Evolutionary conservation across 1,140 invertebrate species (phyloP).

Genomic region (Anthonomus grandis): DNA sequence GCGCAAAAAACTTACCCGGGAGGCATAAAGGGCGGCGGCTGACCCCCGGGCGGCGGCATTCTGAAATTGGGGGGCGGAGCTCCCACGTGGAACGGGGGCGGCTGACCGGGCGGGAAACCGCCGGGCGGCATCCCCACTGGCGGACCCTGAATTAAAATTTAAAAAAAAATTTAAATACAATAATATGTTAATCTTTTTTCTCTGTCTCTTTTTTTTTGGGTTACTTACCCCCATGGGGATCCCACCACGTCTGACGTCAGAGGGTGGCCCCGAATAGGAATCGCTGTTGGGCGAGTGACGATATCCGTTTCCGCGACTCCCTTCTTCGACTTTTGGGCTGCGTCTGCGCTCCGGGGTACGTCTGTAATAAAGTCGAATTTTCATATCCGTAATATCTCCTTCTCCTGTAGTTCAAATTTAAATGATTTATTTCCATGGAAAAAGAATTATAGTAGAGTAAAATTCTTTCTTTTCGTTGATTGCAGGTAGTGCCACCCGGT

Average conservation of each 20-base stretch:
- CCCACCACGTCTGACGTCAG: not conserved
- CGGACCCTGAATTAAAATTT: constrained; percentile 11
- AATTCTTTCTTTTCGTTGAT: too few species aligned
- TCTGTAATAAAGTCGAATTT: too few species aligned
- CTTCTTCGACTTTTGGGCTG: too few species aligned
- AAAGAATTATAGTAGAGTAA: too few species aligned
- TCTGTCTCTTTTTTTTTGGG: too few species aligned
- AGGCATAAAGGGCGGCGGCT: constrained; percentile 35
- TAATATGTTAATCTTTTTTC: too few species aligned
- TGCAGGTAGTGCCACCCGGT: too few species aligned
- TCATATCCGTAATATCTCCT: too few species aligned
- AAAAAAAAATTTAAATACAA: not conserved
- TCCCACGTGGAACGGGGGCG: constrained; percentile 26
- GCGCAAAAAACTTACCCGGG: constrained; percentile 41
- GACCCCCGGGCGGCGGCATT: constrained; percentile 39
- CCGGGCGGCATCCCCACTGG: constrained; percentile 16
- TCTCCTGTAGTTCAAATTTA: too few species aligned
- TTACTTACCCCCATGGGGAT: not conserved
- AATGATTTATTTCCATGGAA: too few species aligned
- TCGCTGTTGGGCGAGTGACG: constrained; percentile 6
- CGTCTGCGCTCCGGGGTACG: too few species aligned
- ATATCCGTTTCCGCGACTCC: constrained; percentile 9
- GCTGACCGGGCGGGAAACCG: constrained; percentile 26
- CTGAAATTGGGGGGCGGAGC: constrained; percentile 44
- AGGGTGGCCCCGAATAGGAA: not conserved